Conservation (phyloP, 1,140 invertebrate species). For the Panagrolaimus sp. region DNA sequence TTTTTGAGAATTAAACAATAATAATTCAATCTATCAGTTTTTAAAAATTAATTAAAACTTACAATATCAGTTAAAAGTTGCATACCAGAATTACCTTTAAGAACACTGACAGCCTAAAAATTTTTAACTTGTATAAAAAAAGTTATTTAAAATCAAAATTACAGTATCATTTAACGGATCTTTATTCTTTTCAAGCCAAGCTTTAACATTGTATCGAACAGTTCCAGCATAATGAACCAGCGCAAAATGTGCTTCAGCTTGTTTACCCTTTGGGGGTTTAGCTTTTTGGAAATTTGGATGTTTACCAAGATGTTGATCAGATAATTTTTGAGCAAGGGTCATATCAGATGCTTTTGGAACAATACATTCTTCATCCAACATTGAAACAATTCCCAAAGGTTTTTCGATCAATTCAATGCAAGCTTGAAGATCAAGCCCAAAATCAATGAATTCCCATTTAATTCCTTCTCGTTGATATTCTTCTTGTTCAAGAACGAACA, state of each 20-base stretch:
- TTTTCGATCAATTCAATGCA: slow-evolving; percentile 99
- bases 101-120: slow-evolving; percentile 72
- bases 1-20: too few species aligned
- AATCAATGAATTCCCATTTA: slow-evolving; percentile 98
- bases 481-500: slow-evolving; percentile 98
- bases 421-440: slow-evolving; percentile 93
- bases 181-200: slow-evolving; percentile 99
- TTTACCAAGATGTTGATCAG: slow-evolving; percentile 96
- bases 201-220: slow-evolving; percentile 93
- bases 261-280: slow-evolving; percentile 80
- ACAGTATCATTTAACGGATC: slow-evolving; percentile 98
- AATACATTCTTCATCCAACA: slow-evolving; percentile 99
- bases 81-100: slow-evolving; percentile 69
- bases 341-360: slow-evolving; percentile 98
- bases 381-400: slow-evolving; percentile 99
- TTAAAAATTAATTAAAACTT: too few species aligned
- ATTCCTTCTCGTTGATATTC: slow-evolving; percentile 96
- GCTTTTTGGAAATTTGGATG: slow-evolving; percentile 85
- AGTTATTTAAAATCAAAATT: too few species aligned
- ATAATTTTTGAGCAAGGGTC: slow-evolving; percentile 95
- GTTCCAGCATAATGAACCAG: slow-evolving; percentile 96
- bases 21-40: too few species aligned
- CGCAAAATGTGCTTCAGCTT: slow-evolving; percentile 82
- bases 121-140: too few species aligned
- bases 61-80: slow-evolving; percentile 40